phyloP scores from a whole-genome alignment of 1,140 invertebrate species.

The Drosophila teissieri region DNA sequence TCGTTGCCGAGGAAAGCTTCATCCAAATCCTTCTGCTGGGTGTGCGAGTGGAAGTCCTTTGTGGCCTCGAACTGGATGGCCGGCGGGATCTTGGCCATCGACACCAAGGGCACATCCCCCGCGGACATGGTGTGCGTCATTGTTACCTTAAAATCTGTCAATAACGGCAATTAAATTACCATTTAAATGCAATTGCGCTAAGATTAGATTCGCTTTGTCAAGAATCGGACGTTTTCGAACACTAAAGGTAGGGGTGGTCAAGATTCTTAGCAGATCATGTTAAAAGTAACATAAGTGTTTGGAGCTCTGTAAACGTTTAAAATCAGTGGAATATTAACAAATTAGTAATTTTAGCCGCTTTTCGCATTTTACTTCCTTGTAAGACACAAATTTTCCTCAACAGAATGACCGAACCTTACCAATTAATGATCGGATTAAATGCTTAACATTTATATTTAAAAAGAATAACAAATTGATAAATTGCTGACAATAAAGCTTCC shows the following conservation, averaged over 20 bases:
- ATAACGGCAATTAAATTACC: conserved; percentile 4
- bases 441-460: conserved; percentile 33
- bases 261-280: background rate
- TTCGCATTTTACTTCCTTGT: too few species aligned
- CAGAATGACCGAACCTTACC: background rate
- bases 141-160: background rate
- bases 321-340: too few species aligned
- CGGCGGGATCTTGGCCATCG: conserved; percentile 25
- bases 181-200: conserved; percentile 29
- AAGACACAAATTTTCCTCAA: background rate
- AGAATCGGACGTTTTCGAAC: background rate
- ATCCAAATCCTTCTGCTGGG: conserved; percentile 52
- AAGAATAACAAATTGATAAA: conserved; percentile 31
- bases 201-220: background rate
- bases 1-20: conserved; percentile 47
- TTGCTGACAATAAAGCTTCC: background rate
- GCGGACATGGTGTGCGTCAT: conserved; percentile 29
- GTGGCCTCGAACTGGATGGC: conserved; percentile 47
- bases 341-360: too few species aligned
- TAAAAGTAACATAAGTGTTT: background rate
- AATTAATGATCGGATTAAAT: conserved; percentile 8
- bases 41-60: conserved; percentile 52
- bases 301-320: background rate
- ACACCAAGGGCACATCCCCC: conserved; percentile 38
- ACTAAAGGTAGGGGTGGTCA: background rate